Evolutionary conservation across 1,140 invertebrate genomes (phyloP).

Genomic region (Andricus grossulariae): DNA sequence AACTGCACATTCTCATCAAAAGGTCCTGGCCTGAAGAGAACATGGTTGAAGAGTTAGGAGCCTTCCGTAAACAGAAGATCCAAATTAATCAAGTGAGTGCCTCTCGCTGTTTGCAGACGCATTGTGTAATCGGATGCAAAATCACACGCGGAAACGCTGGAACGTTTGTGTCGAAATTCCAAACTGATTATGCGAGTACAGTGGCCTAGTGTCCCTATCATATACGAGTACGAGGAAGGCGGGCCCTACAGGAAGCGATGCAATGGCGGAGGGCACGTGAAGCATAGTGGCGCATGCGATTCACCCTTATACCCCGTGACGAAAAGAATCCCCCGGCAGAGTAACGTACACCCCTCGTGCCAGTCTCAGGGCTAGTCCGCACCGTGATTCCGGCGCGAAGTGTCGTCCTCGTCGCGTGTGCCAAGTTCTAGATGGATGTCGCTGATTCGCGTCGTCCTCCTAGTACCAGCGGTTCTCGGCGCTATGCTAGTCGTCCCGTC

Average conservation of each 20-base stretch:
- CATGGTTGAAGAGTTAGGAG: neutral
- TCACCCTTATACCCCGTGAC: constrained; percentile 58
- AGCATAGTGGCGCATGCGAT: constrained; percentile 65
- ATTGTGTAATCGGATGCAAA: neutral
- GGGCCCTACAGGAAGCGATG: constrained; percentile 62
- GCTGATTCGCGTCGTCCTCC: constrained; percentile 61
- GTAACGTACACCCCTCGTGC: constrained; percentile 7
- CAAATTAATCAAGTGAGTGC: neutral
- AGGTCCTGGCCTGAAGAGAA: neutral
- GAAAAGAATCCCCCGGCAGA: constrained; percentile 52
- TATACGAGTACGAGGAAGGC: constrained; percentile 57
- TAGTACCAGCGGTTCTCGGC: constrained; percentile 60
- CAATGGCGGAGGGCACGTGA: constrained; percentile 67
- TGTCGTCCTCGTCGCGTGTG: constrained; percentile 63
- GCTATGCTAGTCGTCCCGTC: constrained; percentile 34
- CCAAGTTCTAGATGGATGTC: constrained; percentile 71
- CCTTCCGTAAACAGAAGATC: neutral
- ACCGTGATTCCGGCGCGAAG: constrained; percentile 70
- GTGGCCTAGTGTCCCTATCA: neutral
- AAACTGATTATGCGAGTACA: constrained; percentile 9
- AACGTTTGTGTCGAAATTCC: neutral
- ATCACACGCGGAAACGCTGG: neutral
- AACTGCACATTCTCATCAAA: neutral
- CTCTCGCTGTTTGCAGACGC: neutral
- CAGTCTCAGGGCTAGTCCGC: constrained; percentile 59